These are phyloP conservation scores for Bambusicola thoracicus DNA, from an alignment of 2,113 vertebrate genomes.

Conservation along the genomic window DNA sequence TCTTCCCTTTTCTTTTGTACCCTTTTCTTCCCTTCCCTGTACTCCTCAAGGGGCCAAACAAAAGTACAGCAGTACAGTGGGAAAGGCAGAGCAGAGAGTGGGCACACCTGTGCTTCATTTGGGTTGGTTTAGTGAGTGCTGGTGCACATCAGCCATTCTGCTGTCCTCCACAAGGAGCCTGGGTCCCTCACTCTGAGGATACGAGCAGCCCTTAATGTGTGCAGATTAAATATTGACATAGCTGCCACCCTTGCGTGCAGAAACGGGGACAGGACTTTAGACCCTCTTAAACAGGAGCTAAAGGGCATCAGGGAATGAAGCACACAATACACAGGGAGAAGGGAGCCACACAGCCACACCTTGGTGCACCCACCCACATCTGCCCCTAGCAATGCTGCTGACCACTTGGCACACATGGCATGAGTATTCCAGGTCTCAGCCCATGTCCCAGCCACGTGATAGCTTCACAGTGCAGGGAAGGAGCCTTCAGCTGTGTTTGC, in stretches of 20 bases:
- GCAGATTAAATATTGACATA: conserved; percentile 61
- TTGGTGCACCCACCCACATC: not conserved
- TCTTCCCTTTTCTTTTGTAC: no score
- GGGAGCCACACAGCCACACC: not conserved
- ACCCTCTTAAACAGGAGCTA: not conserved
- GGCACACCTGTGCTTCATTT: not conserved
- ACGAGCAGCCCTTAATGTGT: not conserved
- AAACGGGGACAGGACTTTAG: conserved; percentile 23
- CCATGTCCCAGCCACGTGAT: not conserved
- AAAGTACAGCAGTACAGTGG: not conserved
- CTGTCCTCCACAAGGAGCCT: accelerated
- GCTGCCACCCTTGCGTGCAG: not conserved
- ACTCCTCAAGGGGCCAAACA: not conserved
- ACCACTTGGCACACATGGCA: not conserved
- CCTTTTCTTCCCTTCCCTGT: no score
- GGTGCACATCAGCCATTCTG: not conserved
- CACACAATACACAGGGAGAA: accelerated
- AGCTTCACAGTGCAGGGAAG: not conserved
- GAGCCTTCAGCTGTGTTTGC: not conserved
- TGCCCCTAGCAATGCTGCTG: not conserved
- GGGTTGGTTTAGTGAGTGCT: not conserved
- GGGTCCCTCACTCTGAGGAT: not conserved
- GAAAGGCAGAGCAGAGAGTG: not conserved
- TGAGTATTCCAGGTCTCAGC: not conserved
- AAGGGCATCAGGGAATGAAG: not conserved